phyloP scores from a whole-genome alignment of 1,140 invertebrate genomes.

The Agrypnia vestita region DNA sequence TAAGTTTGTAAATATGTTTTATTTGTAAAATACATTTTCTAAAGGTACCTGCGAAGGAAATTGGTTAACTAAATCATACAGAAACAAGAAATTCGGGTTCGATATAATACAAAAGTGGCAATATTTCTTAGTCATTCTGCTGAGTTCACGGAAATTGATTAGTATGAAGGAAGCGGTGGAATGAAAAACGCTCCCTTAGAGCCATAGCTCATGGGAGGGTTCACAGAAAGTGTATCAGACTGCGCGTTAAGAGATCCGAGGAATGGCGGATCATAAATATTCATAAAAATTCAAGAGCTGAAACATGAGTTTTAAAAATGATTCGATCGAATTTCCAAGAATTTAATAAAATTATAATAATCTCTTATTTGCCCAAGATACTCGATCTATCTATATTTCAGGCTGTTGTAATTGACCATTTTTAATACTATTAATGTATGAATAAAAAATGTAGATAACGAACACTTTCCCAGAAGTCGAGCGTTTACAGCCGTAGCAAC shows the following conservation, averaged over 20 bases:
- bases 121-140: conserved; percentile 60
- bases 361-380: no score
- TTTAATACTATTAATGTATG: no score
- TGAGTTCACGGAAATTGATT: conserved; percentile 61
- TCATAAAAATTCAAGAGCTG: no score
- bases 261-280: not conserved
- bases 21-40: conserved; percentile 11
- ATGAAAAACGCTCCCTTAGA: conserved; percentile 58
- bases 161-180: conserved; percentile 56
- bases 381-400: no score
- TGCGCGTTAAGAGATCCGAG: conserved; percentile 42
- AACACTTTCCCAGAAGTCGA: not conserved
- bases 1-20: no score
- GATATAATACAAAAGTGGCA: not conserved
- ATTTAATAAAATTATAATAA: no score
- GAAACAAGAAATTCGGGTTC: conserved; percentile 44
- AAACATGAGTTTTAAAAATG: not conserved
- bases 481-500: conserved; percentile 25
- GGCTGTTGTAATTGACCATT: no score
- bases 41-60: conserved; percentile 41
- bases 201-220: conserved; percentile 55
- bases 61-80: conserved; percentile 48
- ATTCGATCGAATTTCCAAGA: not conserved
- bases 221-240: conserved; percentile 41
- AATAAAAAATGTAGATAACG: not conserved